These are phyloP conservation scores for Sebastes fasciatus DNA, from an alignment of 2,113 vertebrate genomes.

Conservation along the genomic window DNA sequence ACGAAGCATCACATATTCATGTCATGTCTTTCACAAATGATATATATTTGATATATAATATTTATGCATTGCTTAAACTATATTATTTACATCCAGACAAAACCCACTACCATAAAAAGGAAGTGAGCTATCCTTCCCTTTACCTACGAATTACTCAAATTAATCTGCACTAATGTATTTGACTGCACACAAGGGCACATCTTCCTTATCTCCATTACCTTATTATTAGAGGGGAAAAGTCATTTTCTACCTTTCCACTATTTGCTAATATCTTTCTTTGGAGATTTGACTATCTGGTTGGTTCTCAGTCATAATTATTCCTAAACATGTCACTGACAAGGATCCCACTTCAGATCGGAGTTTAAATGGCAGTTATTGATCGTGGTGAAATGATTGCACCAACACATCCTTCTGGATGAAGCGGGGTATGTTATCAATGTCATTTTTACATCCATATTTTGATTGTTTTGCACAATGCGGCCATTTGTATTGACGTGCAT, in stretches of 20 bases:
- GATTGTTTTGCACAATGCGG: conserved; percentile 41
- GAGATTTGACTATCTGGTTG: conserved; percentile 23
- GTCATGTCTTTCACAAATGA: not conserved
- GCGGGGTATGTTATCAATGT: conserved; percentile 36
- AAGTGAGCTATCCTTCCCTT: not conserved
- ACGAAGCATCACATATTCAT: conserved; percentile 11
- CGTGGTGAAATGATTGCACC: conserved; percentile 53
- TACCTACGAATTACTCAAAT: conserved; percentile 18
- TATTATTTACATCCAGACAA: not conserved
- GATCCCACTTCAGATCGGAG: conserved; percentile 50
- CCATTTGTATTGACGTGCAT: conserved; percentile 50
- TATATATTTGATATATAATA: too few relatives aligned
- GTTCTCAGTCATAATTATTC: conserved; percentile 35
- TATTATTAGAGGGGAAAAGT: conserved; percentile 33
- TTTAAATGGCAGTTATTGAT: conserved; percentile 70
- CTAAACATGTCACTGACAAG: conserved; percentile 26
- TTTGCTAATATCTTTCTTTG: conserved; percentile 27
- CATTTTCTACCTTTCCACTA: conserved; percentile 25
- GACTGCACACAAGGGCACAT: conserved; percentile 10
- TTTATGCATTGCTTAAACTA: not conserved
- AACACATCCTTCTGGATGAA: conserved; percentile 40
- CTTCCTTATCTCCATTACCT: conserved; percentile 33
- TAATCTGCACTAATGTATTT: conserved; percentile 23
- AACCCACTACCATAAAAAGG: not conserved
- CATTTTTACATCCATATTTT: conserved; percentile 45